Conservation (phyloP, 1,140 invertebrate genomes). For the Contarinia nasturtii region DNA sequence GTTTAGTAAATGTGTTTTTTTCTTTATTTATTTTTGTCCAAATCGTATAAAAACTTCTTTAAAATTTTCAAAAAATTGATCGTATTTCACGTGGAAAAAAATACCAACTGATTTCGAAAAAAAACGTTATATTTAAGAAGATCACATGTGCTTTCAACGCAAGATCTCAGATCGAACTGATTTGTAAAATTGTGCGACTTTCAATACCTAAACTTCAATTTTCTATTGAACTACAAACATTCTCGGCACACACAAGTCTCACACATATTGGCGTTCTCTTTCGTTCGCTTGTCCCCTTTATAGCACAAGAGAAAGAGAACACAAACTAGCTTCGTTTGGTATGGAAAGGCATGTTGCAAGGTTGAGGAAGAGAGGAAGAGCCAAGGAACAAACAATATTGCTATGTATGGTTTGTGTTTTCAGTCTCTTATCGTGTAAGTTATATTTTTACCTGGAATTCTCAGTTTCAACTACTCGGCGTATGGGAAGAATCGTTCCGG, state of each 20-base stretch:
- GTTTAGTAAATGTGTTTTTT: too few relatives aligned
- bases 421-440: too few relatives aligned
- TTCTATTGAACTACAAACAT: neutral
- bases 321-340: neutral
- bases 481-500: too few relatives aligned
- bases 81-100: too few relatives aligned
- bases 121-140: neutral
- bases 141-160: neutral
- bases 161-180: conserved; percentile 1
- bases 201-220: neutral
- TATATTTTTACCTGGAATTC: too few relatives aligned
- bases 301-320: neutral
- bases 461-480: too few relatives aligned
- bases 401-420: too few relatives aligned
- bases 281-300: neutral
- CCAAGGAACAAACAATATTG: neutral
- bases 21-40: too few relatives aligned
- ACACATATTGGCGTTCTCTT: neutral
- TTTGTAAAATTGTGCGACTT: neutral
- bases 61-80: too few relatives aligned
- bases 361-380: neutral
- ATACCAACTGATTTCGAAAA: too few relatives aligned
- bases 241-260: too few relatives aligned
- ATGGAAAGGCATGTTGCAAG: neutral
- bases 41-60: too few relatives aligned